Conservation (phyloP, 2,797 vertebrate genomes). For the Poliocrania exsul region DNA sequence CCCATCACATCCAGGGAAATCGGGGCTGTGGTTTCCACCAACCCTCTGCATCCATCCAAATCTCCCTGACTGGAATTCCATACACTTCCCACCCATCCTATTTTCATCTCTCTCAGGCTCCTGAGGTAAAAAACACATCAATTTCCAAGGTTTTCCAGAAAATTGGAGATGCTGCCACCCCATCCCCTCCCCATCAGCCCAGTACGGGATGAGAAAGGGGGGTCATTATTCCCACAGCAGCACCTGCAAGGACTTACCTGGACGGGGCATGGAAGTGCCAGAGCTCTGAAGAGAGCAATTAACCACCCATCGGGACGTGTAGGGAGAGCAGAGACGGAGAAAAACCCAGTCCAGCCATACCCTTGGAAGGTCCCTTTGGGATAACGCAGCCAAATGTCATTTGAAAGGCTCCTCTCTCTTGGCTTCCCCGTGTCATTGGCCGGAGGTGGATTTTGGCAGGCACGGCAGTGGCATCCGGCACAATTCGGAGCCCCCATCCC, state of each 20-base stretch:
- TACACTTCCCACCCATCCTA: neutral
- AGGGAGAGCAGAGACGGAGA: neutral
- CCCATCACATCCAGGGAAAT: neutral
- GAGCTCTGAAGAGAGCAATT: neutral
- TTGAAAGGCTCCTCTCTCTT: neutral
- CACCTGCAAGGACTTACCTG: slow-evolving; percentile 9
- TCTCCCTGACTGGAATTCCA: neutral
- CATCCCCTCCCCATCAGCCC: neutral
- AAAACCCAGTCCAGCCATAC: neutral
- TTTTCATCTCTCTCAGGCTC: neutral
- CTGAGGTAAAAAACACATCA: rapidly evolving
- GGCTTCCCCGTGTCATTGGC: neutral
- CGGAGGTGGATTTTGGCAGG: neutral
- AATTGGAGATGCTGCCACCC: neutral
- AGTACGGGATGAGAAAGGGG: neutral
- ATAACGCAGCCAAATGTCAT: neutral
- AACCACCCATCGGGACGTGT: neutral
- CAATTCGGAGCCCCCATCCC: neutral
- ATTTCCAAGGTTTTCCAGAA: neutral
- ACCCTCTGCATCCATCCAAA: neutral
- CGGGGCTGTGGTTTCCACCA: neutral
- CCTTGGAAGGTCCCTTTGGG: slow-evolving; percentile 15
- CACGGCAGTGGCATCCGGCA: neutral
- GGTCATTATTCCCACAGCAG: rapidly evolving
- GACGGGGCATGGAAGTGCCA: neutral